phyloP scores from a whole-genome alignment of 2,888 invertebrate genomes.

The Machimus rusticus region DNA sequence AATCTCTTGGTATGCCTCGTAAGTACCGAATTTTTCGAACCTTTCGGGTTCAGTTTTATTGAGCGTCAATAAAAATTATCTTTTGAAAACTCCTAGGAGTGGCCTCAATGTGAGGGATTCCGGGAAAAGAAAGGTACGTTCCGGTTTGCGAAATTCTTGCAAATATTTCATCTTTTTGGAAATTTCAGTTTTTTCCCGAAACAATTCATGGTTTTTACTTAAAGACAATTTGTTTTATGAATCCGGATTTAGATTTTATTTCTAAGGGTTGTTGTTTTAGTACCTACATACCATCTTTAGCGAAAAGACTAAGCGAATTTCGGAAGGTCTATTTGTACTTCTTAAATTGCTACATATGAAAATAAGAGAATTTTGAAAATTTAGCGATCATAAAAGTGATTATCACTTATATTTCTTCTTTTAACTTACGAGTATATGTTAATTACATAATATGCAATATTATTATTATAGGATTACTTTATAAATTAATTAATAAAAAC shows the following conservation, averaged over 20 bases:
- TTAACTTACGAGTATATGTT: no score
- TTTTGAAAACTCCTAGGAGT: not conserved
- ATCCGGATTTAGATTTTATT: not conserved
- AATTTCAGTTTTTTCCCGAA: not conserved
- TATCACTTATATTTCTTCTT: no score
- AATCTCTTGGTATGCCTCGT: not conserved
- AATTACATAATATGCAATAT: no score
- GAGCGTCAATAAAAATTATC: not conserved
- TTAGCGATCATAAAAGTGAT: no score
- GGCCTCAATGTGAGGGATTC: not conserved
- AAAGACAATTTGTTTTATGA: not conserved
- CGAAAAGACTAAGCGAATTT: no score
- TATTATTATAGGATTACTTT: no score
- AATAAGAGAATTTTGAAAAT: no score
- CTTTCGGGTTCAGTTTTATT: not conserved
- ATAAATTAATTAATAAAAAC: not conserved
- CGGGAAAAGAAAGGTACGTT: not conserved
- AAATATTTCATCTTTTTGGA: not conserved
- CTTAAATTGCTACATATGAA: no score
- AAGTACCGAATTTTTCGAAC: not conserved
- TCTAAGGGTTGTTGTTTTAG: not conserved
- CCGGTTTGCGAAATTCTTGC: not conserved
- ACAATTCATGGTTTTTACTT: not conserved
- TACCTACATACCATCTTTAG: no score
- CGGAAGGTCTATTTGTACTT: no score